A percentile compares a stretch with the other conserved stretches of the same genome.
These are phyloP conservation scores for Anhinga rufa DNA, from an alignment of 2,113 vertebrate genomes.

Conservation along the genomic window DNA sequence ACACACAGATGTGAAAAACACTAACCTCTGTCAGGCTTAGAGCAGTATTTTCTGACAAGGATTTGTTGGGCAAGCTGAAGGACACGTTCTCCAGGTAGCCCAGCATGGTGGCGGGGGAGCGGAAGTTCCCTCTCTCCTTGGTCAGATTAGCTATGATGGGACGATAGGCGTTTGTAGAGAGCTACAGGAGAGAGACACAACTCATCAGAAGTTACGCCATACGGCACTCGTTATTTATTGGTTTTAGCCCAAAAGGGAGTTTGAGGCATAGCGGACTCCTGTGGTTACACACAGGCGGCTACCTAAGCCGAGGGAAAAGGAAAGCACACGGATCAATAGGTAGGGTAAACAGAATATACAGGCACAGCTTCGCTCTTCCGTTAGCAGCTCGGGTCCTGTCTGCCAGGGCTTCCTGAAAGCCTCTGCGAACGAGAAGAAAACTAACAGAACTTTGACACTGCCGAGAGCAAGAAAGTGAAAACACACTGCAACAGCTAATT, in stretches of 20 bases:
- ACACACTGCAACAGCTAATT: neutral
- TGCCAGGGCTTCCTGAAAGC: neutral
- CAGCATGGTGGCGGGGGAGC: neutral
- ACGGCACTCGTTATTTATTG: neutral
- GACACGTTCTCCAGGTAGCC: constrained; percentile 73
- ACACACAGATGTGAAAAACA: neutral
- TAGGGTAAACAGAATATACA: neutral
- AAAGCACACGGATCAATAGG: neutral
- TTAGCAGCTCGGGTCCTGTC: neutral
- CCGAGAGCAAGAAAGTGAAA: neutral
- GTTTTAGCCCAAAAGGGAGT: neutral
- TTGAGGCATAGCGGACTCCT: neutral
- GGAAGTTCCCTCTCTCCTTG: constrained; percentile 18
- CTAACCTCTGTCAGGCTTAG: constrained; percentile 84
- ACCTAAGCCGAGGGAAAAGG: neutral
- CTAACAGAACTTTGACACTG: neutral
- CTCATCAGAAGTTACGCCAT: neutral
- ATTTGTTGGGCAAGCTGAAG: constrained; percentile 66
- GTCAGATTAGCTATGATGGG: constrained; percentile 60
- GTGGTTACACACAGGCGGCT: neutral
- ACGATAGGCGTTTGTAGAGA: constrained; percentile 59
- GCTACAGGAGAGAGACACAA: constrained; percentile 52
- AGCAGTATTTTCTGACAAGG: constrained; percentile 73
- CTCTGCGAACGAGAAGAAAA: neutral
- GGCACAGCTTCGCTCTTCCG: neutral